Evolutionary conservation across 1,140 invertebrate genomes (phyloP).

Genomic region (Monochamus saltuarius): DNA sequence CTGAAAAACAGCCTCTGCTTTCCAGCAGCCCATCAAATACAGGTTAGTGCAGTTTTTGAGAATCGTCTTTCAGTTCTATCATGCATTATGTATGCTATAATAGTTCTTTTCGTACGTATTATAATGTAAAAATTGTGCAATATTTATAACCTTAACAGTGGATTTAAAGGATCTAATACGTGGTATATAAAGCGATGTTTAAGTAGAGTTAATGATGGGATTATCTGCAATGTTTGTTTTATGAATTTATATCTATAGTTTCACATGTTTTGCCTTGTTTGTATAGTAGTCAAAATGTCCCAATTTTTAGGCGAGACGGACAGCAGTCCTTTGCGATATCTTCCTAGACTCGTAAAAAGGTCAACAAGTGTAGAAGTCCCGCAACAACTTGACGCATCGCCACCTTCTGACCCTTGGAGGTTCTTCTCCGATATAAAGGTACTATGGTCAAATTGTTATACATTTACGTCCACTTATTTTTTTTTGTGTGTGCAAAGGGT

Average conservation of each 20-base stretch:
- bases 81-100: too few species aligned
- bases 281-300: background rate
- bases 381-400: slow-evolving; percentile 51
- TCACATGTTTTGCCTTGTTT: background rate
- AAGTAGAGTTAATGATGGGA: too few species aligned
- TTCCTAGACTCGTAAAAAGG: slow-evolving; percentile 49
- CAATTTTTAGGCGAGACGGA: slow-evolving; percentile 38
- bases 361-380: slow-evolving; percentile 53
- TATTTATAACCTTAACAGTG: too few species aligned
- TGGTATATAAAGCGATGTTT: too few species aligned
- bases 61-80: too few species aligned
- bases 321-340: slow-evolving; percentile 43
- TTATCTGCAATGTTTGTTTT: too few species aligned
- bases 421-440: slow-evolving; percentile 58
- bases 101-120: too few species aligned
- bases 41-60: slow-evolving; percentile 10
- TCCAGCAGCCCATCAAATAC: slow-evolving; percentile 19
- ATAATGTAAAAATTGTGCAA: too few species aligned
- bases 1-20: slow-evolving; percentile 8
- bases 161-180: too few species aligned
- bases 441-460: background rate
- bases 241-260: too few species aligned
- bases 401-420: slow-evolving; percentile 58
- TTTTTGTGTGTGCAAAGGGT: slow-evolving; percentile 50
- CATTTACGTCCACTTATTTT: slow-evolving; percentile 14